Percentiles rank a stretch among this genome's conserved stretches.
phyloP scores from a whole-genome alignment of 35 echinoderm and acorn worm genomes.

The Ptychodera flava region DNA sequence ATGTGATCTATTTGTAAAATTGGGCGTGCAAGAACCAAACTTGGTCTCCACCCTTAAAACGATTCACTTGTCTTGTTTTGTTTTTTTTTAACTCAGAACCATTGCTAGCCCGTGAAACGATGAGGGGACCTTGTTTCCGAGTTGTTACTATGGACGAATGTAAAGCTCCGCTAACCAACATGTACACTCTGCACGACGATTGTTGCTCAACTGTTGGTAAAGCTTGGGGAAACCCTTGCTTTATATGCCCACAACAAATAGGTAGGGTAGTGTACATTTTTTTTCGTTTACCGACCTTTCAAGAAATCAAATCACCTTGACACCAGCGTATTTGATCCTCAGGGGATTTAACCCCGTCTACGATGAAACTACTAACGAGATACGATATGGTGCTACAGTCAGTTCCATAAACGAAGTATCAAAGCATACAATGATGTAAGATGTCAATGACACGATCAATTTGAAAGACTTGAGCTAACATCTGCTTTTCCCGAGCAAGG shows the following conservation, averaged over 20 bases:
- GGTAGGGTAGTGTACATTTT: too few species aligned
- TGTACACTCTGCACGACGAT: conserved; percentile 72
- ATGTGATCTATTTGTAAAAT: too few species aligned
- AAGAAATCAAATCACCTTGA: too few species aligned
- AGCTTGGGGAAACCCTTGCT: conserved; percentile 71
- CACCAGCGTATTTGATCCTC: too few species aligned
- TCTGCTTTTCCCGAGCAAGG: too few species aligned
- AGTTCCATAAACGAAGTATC: neutral
- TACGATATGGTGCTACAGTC: neutral
- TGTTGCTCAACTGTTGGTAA: conserved; percentile 78
- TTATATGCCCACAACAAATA: conserved; percentile 67
- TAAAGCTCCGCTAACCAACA: conserved; percentile 50
- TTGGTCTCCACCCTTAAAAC: too few species aligned
- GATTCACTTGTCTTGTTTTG: too few species aligned
- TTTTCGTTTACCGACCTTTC: too few species aligned
- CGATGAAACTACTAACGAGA: neutral
- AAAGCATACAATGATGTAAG: neutral
- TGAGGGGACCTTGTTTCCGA: conserved; percentile 80
- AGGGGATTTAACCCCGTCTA: too few species aligned
- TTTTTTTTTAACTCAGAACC: too few species aligned
- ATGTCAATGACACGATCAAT: neutral
- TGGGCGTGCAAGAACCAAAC: too few species aligned
- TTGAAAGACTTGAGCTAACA: too few species aligned
- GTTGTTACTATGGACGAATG: conserved; percentile 49
- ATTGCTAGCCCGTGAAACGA: conserved; percentile 53